These are phyloP conservation scores for Hydrotaea diabolus DNA, from an alignment of 2,888 invertebrate species.

Conservation along the genomic window DNA sequence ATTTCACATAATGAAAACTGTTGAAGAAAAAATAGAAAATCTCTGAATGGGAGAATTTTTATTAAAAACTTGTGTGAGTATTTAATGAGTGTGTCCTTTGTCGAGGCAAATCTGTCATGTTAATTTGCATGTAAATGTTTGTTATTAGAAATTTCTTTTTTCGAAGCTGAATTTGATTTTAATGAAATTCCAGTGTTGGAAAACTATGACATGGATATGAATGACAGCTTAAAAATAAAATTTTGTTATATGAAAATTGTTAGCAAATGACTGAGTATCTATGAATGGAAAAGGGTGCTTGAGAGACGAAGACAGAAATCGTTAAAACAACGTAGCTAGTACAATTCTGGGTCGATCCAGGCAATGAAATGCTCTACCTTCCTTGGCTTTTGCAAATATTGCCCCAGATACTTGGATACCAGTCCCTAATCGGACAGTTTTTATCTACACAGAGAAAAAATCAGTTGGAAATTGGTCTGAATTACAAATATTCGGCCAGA, in stretches of 20 bases:
- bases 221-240: not conserved
- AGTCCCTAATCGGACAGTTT: too few species aligned
- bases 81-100: not conserved
- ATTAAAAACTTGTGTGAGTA: not conserved
- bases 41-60: not conserved
- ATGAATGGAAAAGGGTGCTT: too few species aligned
- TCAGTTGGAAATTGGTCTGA: too few species aligned
- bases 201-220: not conserved
- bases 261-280: too few species aligned
- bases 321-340: too few species aligned
- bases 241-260: not conserved
- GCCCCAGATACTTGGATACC: too few species aligned
- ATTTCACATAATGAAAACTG: conserved; percentile 6
- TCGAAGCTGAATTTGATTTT: not conserved
- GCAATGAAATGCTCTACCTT: too few species aligned
- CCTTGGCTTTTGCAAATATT: too few species aligned
- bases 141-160: conserved; percentile 10
- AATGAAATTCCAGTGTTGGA: not conserved
- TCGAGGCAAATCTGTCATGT: not conserved
- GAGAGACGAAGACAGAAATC: too few species aligned
- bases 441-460: too few species aligned
- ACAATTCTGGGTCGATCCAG: too few species aligned
- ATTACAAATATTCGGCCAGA: too few species aligned
- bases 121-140: conserved; percentile 19
- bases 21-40: not conserved